phyloP scores from a whole-genome alignment of 2,888 invertebrate genomes.

The Hyalella azteca region DNA sequence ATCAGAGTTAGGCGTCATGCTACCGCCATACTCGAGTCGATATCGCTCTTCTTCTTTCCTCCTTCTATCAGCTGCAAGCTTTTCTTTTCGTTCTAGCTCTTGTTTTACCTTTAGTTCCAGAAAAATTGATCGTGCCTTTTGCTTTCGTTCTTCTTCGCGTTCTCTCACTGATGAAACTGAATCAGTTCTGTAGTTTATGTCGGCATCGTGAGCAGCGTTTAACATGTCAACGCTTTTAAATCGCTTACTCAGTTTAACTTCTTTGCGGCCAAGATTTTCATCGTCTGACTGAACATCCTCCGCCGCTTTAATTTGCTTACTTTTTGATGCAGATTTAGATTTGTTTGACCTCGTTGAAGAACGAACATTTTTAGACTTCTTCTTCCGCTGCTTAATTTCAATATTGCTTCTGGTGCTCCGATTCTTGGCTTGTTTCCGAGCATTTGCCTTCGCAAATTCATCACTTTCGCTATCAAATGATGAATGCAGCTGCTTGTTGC shows the following conservation, averaged over 20 bases:
- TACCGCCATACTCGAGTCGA: background rate
- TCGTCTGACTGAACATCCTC: slow-evolving; percentile 7
- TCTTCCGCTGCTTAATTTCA: background rate
- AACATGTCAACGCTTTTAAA: slow-evolving; percentile 9
- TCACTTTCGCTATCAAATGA: background rate
- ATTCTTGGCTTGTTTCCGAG: background rate
- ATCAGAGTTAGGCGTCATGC: background rate
- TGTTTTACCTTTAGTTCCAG: background rate
- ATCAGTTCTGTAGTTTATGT: background rate
- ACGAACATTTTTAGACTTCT: slow-evolving; percentile 4
- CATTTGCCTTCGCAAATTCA: background rate
- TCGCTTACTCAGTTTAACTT: background rate
- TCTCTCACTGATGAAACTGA: background rate
- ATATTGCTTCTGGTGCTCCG: background rate
- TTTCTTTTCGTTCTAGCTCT: background rate
- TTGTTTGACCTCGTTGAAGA: slow-evolving; percentile 2
- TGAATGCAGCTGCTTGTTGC: background rate
- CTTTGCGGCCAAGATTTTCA: background rate
- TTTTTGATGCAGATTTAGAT: background rate
- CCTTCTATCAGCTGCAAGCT: background rate
- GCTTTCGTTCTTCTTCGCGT: background rate
- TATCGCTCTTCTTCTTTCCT: background rate
- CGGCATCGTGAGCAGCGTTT: background rate
- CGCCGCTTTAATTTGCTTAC: background rate
- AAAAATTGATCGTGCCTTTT: background rate